Percentiles rank a stretch among this genome's conserved stretches.
Evolutionary conservation across 2,888 invertebrate species (phyloP).

Genomic region (Catocala fraxini): DNA sequence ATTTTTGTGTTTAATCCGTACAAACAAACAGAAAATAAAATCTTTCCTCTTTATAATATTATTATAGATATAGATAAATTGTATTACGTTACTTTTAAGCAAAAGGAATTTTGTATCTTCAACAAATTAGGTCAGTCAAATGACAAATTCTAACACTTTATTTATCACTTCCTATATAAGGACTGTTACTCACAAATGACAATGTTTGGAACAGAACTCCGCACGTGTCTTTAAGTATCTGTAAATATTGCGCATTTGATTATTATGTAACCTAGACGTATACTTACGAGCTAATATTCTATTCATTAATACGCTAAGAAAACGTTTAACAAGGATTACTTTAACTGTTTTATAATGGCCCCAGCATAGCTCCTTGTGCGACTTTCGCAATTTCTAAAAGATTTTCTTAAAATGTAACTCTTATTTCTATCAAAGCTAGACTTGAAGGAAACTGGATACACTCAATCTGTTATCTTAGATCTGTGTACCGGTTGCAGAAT

Average conservation of each 20-base stretch:
- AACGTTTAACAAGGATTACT: background rate
- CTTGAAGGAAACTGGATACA: slow-evolving; percentile 12
- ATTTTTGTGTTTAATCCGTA: too few relatives aligned
- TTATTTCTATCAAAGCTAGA: background rate
- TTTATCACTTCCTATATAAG: slow-evolving; percentile 33
- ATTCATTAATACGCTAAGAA: background rate
- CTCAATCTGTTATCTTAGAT: slow-evolving; percentile 37
- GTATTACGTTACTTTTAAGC: too few relatives aligned
- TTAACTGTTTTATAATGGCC: slow-evolving; percentile 9
- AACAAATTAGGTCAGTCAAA: slow-evolving; percentile 13
- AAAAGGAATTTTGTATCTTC: background rate
- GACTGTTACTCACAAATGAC: slow-evolving; percentile 27
- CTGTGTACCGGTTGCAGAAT: slow-evolving; percentile 39
- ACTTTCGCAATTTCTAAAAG: slow-evolving; percentile 14
- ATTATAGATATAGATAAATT: too few relatives aligned
- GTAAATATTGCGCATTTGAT: slow-evolving; percentile 17
- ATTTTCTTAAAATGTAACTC: background rate
- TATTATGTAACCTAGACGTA: slow-evolving; percentile 10
- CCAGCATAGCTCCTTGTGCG: slow-evolving; percentile 28
- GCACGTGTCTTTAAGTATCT: slow-evolving; percentile 4
- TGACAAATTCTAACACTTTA: slow-evolving; percentile 33
- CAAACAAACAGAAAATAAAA: too few relatives aligned
- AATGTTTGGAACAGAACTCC: slow-evolving; percentile 24
- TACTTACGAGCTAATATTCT: slow-evolving; percentile 14
- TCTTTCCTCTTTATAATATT: too few relatives aligned